Base-by-base conservation (phyloP, 2,888 invertebrate genomes). In the Buathra laborator region DNA sequence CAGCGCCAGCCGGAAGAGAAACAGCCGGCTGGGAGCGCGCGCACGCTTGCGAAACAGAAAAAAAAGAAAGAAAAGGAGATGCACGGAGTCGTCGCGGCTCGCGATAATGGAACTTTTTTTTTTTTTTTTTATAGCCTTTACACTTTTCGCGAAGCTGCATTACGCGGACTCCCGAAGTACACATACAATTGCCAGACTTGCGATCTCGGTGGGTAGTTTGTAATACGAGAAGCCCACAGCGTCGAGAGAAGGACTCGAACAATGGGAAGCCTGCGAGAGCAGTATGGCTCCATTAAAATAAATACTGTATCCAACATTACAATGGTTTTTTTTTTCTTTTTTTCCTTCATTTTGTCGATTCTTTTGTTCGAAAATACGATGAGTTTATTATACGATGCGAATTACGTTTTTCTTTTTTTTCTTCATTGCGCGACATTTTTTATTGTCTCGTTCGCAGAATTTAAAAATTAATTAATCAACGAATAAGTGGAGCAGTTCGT, bases 41-140 rank as follows among this genome's bases (percentile, higher is more conserved):
- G 29, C 44, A 44, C n/a, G 29, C 12, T 77, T 46, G 74, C 44
- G 64, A 66, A 37, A 70, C 48, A n/a, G 32, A 43, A 51, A 5
- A 5, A 46, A 62, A 83, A 51, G 68, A 62, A 56, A 48, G 19
- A 14, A 64, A 64, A 44, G 1, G 14, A 19, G 29, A 64, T n/a
- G 37, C 62, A 51, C 48, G 10, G 56, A 72, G 71, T 66, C 29
- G 19, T 9, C 14, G n/a, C 9, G 56, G 7, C 46, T 24, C 37
- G 46, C 48, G 67, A 76, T 78, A 78, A 83, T 67, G 67, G 44
- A 72, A 77, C 77, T 67, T 32, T 78, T 78, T 78, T 78, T 78
- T 78, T 74, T 74, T 68, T 78, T 78, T 78, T 74, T 74, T 68
- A 32, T 29, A 29, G 37, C 37, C 37, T 37, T 59, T 62, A 48